Evolutionary conservation across 2,888 invertebrate genomes (phyloP), one percentile per base, ranked within the genome.

Genomic region (Aproaerema taeniolella): DNA sequence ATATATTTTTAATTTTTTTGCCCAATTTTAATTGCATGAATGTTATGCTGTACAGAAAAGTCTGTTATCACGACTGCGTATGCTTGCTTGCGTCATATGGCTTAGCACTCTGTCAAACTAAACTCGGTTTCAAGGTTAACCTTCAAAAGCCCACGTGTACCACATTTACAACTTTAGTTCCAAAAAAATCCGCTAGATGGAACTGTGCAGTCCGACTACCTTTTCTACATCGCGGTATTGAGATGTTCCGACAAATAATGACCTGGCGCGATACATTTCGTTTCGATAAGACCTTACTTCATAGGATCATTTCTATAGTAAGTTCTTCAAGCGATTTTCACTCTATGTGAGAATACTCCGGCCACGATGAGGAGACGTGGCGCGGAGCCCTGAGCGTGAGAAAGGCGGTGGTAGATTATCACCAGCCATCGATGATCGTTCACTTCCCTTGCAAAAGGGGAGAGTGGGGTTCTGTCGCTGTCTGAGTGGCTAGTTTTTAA

Each of bases 381-480:
- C 1, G 91, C 92, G 1, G 78, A 91, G 49, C 92, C 92, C 2
- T 92, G 92, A 3, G 92, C 92, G 7, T 93, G 49, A 49, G 49
- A 33, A n/a, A 24, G 49, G 49, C 45, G 41, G 9, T 31, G 46
- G 38, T 30, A 13, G 25, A 9, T 7, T 12, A 32, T 41, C 47
- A 28, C n/a, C 35, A 49, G 45, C 47, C 47, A 3, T 47, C 49
- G 49, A 49, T 49, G 49, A 49, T 49, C 49, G 49, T 49, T 49
- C 49, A 43, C 47, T 13, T 31, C 28, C 30, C 31, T 13, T 26
- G 25, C 39, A 10, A 41, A 26, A 10, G 37, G 41, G 36, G 39
- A 31, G 41, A 26, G 44, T 52, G 59, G 55, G 59, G 47, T 26
- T 43, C 40, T 47, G 55, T 57, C 56, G 60, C 60, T 60, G 41